Conservation (phyloP, 1,140 invertebrate genomes). For the Bicyclus anynana region DNA sequence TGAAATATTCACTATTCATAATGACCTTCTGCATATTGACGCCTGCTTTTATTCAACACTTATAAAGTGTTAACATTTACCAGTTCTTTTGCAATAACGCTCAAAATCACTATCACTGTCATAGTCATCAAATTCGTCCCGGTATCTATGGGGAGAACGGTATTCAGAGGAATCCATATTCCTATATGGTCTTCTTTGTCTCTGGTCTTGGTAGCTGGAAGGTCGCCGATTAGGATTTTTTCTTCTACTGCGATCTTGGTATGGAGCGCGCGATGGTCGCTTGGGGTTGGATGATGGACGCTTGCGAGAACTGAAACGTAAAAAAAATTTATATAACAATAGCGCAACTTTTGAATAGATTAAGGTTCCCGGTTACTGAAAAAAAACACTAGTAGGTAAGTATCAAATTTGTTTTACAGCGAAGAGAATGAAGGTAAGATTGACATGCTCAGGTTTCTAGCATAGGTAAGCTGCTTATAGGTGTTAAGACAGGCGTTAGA, state of each 20-base stretch:
- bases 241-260: slow-evolving; percentile 43
- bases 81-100: slow-evolving; percentile 46
- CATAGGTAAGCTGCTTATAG: no score
- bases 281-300: slow-evolving; percentile 20
- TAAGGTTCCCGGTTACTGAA: no score
- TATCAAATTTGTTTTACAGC: no score
- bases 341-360: no score
- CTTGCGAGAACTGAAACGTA: slow-evolving; percentile 34
- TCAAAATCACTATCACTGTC: slow-evolving; percentile 44
- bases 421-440: no score
- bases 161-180: no score
- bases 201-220: slow-evolving; percentile 17
- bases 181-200: slow-evolving; percentile 18
- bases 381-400: no score
- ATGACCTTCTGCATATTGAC: no score
- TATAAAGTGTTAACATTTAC: slow-evolving; percentile 35
- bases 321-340: background rate
- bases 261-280: slow-evolving; percentile 40
- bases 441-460: no score
- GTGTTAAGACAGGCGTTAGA: no score
- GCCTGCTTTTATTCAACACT: no score
- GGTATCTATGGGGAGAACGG: slow-evolving; percentile 31
- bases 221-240: slow-evolving; percentile 23
- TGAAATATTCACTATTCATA: no score
- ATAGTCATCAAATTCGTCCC: slow-evolving; percentile 42